A percentile compares a stretch with the other conserved stretches of the same genome.
These are phyloP conservation scores for Plebejus melissa DNA, from an alignment of 2,888 invertebrate genomes.

Conservation along the genomic window DNA sequence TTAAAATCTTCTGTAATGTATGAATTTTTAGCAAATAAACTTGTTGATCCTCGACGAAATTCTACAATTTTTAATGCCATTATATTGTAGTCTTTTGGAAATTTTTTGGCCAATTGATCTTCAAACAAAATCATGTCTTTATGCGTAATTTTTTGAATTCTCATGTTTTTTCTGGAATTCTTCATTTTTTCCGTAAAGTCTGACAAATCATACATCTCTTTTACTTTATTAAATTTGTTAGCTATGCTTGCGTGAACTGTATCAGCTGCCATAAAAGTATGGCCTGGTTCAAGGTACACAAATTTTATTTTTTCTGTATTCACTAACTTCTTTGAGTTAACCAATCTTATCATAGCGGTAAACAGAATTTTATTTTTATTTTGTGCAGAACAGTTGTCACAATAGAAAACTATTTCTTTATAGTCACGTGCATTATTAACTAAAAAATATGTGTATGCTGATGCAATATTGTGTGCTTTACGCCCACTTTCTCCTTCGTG, in stretches of 20 bases:
- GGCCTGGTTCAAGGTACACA: constrained; percentile 30
- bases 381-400: constrained; percentile 32
- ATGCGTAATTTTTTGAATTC: constrained; percentile 26
- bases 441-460: constrained; percentile 32
- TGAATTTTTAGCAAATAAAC: constrained; percentile 11
- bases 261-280: constrained; percentile 29
- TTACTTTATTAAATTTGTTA: constrained; percentile 30
- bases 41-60: constrained; percentile 29
- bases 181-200: constrained; percentile 29
- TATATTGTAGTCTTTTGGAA: constrained; percentile 29
- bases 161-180: constrained; percentile 30
- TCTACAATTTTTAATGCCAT: constrained; percentile 31
- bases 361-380: constrained; percentile 32
- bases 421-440: constrained; percentile 25
- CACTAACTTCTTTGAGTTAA: constrained; percentile 31
- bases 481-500: constrained; percentile 33
- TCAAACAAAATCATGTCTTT: constrained; percentile 30
- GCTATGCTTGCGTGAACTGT: constrained; percentile 29
- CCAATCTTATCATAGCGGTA: constrained; percentile 31
- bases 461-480: constrained; percentile 33
- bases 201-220: constrained; percentile 28
- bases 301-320: constrained; percentile 27
- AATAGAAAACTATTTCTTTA: constrained; percentile 31
- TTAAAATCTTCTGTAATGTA: neutral
- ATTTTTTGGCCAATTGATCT: constrained; percentile 28